Conservation (phyloP, 2,113 vertebrate species). For the Connochaetes taurinus region DNA sequence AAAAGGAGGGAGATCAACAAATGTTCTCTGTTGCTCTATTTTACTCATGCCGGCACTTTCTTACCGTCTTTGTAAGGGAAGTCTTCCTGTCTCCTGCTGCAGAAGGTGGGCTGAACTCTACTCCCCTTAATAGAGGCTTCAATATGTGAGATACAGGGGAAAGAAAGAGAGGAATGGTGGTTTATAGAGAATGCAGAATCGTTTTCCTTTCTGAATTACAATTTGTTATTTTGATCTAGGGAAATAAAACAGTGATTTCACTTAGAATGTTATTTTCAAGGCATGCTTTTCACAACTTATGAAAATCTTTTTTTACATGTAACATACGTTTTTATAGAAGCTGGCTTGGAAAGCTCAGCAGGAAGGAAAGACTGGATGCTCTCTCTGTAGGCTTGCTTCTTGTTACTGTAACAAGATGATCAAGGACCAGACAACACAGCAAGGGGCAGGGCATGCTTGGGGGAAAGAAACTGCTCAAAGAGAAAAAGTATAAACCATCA, state of each 20-base stretch:
- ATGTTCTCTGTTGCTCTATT: background rate
- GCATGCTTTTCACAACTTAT: background rate
- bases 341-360: background rate
- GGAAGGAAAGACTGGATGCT: background rate
- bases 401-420: background rate
- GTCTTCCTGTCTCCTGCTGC: background rate
- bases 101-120: background rate
- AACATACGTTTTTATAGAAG: background rate
- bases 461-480: background rate
- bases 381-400: background rate
- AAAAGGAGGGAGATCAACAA: background rate
- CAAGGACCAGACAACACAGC: conserved; percentile 8
- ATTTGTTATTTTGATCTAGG: background rate
- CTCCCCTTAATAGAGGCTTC: background rate
- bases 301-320: background rate
- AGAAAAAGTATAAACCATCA: background rate
- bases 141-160: fast-evolving
- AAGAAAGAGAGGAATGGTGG: background rate
- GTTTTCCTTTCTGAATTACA: background rate
- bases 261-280: background rate
- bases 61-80: background rate
- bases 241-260: background rate
- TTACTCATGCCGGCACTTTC: background rate
- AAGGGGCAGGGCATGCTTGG: background rate
- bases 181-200: background rate